Evolutionary conservation across 1,140 invertebrate genomes (phyloP), one percentile per base, ranked within the genome.

Genomic region (Caenorhabditis inopinata): DNA sequence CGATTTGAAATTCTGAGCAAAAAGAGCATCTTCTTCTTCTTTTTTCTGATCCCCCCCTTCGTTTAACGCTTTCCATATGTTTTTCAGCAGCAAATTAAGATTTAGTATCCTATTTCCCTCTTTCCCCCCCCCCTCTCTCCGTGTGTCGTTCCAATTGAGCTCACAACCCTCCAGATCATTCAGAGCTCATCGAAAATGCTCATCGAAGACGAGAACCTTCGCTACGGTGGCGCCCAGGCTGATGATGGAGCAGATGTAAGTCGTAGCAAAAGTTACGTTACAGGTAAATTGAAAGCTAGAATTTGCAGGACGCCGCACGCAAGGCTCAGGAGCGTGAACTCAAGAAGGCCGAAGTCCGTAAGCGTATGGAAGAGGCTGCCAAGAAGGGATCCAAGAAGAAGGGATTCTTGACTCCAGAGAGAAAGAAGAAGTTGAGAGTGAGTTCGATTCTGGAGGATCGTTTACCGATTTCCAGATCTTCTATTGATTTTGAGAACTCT

Each of bases 351-450:
- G 87, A 88, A 80, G 87, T 88, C 38, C 85, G 87, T 45, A 88
- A 88, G 77, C 84, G 87, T 48, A 80, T 88, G 18, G 87, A 88
- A 74, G 87, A 88, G 58, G 87, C 87, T 21, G 87, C 88, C 11
- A 82, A 79, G 47, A 85, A 85, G 62, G 87, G 87, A 76, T 89
- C 89, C 47, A 81, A 84, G 74, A 88, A 88, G 85, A 88, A 88
- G 82, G 87, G 87, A 80, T 88, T 88, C 84, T 48, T 88, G 38
- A 88, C 87, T 12, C 87, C 87, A 21, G 87, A 88, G 76, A 84
- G 87, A 46, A 88, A 88, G 85, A 88, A 89, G 87, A 88, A 88
- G 83, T 87, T 88, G 35, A 85, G 87, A 42, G 86, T 95, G 91
- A 35, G 93, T 93, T n/a, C n/a, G n/a, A n/a, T n/a, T n/a, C n/a